phyloP scores from a whole-genome alignment of 1,140 invertebrate genomes.

The Augochlora pura region DNA sequence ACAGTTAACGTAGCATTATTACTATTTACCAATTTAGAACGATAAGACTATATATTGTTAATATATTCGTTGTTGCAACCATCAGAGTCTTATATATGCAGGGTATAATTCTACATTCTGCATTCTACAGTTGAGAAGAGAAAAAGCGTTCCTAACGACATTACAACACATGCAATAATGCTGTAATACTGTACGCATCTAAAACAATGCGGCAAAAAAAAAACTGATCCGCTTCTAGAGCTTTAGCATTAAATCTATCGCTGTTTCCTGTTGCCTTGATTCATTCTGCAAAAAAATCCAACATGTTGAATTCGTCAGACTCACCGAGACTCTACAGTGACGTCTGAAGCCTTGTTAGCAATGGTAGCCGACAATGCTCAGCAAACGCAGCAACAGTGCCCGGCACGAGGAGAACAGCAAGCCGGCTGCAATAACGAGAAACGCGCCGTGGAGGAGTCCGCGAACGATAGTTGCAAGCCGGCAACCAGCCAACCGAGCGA shows the following conservation, averaged over 20 bases:
- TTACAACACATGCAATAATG: not conserved
- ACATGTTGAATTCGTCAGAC: constrained; percentile 68
- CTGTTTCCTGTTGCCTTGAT: constrained; percentile 53
- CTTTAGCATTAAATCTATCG: constrained; percentile 41
- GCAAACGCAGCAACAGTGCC: constrained; percentile 61
- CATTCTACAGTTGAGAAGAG: not conserved
- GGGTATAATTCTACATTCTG: too few species aligned
- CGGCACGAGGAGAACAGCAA: constrained; percentile 58
- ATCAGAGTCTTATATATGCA: not conserved
- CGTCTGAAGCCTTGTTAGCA: constrained; percentile 63
- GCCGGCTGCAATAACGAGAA: constrained; percentile 61
- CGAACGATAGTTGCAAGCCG: constrained; percentile 50
- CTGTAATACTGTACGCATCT: constrained; percentile 17
- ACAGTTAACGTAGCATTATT: not conserved
- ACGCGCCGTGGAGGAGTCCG: constrained; percentile 63
- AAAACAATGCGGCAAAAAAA: not conserved
- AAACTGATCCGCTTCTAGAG: constrained; percentile 47
- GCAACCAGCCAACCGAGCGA: constrained; percentile 46
- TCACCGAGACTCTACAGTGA: constrained; percentile 62
- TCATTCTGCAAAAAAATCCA: constrained; percentile 65
- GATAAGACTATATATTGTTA: not conserved
- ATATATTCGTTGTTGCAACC: not conserved
- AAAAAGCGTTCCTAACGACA: not conserved
- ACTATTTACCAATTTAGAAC: not conserved
- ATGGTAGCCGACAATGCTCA: constrained; percentile 60